phyloP scores from a whole-genome alignment of 2,888 invertebrate genomes.

The Lagria hirta region DNA sequence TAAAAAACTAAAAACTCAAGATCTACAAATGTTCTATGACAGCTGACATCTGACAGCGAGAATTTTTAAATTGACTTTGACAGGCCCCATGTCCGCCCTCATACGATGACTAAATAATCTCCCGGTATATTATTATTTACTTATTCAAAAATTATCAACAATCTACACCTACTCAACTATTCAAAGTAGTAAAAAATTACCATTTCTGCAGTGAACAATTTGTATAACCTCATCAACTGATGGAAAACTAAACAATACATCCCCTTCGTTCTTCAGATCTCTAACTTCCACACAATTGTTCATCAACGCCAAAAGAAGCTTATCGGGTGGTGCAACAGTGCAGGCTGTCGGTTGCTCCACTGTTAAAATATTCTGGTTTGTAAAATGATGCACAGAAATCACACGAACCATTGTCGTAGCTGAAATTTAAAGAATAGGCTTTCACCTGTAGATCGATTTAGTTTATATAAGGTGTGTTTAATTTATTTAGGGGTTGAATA shows the following conservation, averaged over 20 bases:
- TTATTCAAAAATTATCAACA: constrained; percentile 2
- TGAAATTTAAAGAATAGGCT: constrained; percentile 4
- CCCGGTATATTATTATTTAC: too few species aligned
- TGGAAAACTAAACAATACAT: constrained; percentile 64
- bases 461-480: constrained; percentile 11
- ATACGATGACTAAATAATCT: too few species aligned
- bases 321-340: constrained; percentile 61
- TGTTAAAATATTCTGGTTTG: constrained; percentile 64
- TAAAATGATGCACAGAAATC: constrained; percentile 69
- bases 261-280: constrained; percentile 55
- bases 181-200: constrained; percentile 50
- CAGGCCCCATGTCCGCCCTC: too few species aligned
- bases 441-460: constrained; percentile 4
- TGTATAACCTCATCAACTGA: constrained; percentile 72
- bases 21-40: too few species aligned
- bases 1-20: too few species aligned
- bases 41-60: too few species aligned
- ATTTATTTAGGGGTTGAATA: constrained; percentile 7
- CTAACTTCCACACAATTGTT: constrained; percentile 64
- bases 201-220: constrained; percentile 67
- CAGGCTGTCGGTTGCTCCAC: constrained; percentile 68
- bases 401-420: constrained; percentile 63
- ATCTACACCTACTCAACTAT: too few species aligned
- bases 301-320: constrained; percentile 62
- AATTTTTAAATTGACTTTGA: too few species aligned